Evolutionary conservation across 2,797 vertebrate species (phyloP), one percentile per base, ranked within the genome.

Genomic region (Muscicapa striata): DNA sequence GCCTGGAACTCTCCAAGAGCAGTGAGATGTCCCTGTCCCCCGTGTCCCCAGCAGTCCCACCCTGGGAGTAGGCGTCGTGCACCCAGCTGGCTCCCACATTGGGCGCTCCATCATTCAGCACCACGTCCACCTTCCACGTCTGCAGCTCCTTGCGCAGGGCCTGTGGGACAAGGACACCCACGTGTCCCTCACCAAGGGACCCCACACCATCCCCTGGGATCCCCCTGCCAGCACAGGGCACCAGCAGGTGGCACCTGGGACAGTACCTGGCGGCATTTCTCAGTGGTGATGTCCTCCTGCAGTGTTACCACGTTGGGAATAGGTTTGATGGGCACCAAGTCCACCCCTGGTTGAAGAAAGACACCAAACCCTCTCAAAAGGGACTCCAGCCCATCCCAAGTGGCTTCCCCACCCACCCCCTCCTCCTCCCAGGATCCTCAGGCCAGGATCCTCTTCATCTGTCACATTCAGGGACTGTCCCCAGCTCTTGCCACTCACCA

Each of bases 111-210:
- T 99, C 99, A 3, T 99, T 99, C 61, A 99, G 97, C 69, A 99
- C 99, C 52, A 99, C 99, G 3, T 99, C 99, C 59, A 99, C 99
- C 92, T 99, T 99, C 99, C 99, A 99, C 0, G 98, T 99, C 97
- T 99, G 98, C 83, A 99, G 98, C 94, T 99, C 99, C 93, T 99
- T 99, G 82, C 96, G 97, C 67, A 99, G 89, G 41, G 98, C 98
- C 99, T 99, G 89, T 3, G 19, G 16, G 30, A 80, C 4, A 6
- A 40, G 27, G 11, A 54, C 19, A 21, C 1, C 1, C 0, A 0
- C 38, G 9, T 11, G 40, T 27, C 30, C 49, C 12, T 21, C 38
- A 2, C 8, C 26, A 5, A 19, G 3, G 21, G 21, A 4, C 20
- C 26, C 15, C 57, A 34, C 14, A 32, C 51, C 36, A 6, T 3